Evolutionary conservation across 2,113 vertebrate species (phyloP).

Genomic region (Manacus vitellinus): DNA sequence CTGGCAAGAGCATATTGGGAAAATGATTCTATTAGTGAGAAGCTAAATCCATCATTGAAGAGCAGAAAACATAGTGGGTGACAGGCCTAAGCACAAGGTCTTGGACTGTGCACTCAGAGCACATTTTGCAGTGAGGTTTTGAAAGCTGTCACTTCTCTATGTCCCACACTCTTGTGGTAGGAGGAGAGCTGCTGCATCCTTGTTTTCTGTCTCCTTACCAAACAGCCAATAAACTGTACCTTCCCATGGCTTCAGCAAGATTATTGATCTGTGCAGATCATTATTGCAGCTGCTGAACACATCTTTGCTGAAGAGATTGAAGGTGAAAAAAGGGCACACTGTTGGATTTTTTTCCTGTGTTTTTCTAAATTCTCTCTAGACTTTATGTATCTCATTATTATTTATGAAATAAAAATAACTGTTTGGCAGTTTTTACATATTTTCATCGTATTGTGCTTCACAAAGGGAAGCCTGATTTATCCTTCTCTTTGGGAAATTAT

Average conservation of each 20-base stretch:
- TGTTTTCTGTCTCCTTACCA: neutral
- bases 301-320: neutral
- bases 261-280: neutral
- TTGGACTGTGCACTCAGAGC: neutral
- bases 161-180: neutral
- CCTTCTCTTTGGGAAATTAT: neutral
- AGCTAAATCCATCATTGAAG: neutral
- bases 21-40: neutral
- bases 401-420: neutral
- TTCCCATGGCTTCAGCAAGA: neutral
- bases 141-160: neutral
- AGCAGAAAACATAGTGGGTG: neutral
- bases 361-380: neutral
- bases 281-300: neutral
- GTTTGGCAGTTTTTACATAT: neutral
- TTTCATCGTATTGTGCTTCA: neutral
- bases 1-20: neutral
- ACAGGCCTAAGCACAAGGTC: neutral
- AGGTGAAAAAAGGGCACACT: accelerated
- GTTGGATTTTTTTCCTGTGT: neutral
- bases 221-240: neutral
- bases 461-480: neutral
- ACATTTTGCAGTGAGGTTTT: neutral
- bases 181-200: neutral
- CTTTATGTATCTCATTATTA: neutral